Percentiles rank a stretch among this genome's conserved stretches.
These are phyloP conservation scores for Eurystomus glaucurus DNA, from an alignment of 2,797 vertebrate genomes.

Conservation along the genomic window DNA sequence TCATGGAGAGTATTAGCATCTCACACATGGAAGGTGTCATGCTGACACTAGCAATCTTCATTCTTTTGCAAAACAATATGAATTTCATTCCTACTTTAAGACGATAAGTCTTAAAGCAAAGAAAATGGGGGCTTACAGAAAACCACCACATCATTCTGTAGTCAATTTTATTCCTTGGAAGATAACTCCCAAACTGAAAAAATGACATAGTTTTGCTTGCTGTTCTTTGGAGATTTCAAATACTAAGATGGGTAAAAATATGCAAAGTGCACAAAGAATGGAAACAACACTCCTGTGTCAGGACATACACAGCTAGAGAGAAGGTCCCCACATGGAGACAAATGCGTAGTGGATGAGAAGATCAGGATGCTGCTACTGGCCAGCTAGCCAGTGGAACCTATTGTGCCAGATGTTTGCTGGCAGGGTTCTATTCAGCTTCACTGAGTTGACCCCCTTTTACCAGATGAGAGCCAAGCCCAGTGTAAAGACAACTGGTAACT, in stretches of 20 bases:
- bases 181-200: background rate
- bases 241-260: background rate
- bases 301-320: fast-evolving
- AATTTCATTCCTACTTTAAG: background rate
- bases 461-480: background rate
- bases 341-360: background rate
- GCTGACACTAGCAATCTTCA: too few species aligned
- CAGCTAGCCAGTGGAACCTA: background rate
- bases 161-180: background rate
- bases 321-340: background rate
- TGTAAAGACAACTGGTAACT: background rate
- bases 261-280: background rate
- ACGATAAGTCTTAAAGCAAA: background rate
- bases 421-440: background rate
- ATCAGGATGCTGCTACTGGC: background rate
- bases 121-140: background rate
- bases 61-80: background rate
- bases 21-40: fast-evolving
- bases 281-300: background rate
- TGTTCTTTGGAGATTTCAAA: background rate
- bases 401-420: background rate
- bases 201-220: background rate
- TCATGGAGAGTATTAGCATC: background rate
- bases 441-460: background rate
- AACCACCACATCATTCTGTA: background rate